These are phyloP conservation scores for Styela clava DNA, from an alignment of 23 tunicate genomes.

Conservation along the genomic window DNA sequence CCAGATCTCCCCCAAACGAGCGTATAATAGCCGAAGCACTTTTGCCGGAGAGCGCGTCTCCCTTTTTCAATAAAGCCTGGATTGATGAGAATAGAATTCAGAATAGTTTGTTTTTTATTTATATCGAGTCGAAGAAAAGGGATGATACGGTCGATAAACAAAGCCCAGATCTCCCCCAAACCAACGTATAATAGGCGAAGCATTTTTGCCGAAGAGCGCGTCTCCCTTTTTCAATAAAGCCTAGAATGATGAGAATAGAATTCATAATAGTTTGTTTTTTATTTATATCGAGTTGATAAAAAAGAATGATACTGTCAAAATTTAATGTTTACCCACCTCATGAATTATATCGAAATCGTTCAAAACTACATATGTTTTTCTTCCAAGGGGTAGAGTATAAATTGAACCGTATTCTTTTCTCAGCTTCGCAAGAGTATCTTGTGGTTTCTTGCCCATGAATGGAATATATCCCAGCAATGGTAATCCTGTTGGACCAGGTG, in stretches of 20 bases:
- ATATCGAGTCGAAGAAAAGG: too few relatives aligned
- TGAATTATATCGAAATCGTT: neutral
- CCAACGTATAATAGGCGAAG: neutral
- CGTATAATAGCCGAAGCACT: neutral
- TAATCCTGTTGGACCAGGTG: neutral
- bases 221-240: constrained; percentile 1
- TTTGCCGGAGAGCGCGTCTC: neutral
- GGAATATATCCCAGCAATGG: constrained; percentile 10
- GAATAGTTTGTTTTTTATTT: too few relatives aligned
- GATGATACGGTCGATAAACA: too few relatives aligned
- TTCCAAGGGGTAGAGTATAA: neutral
- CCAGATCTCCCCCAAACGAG: constrained; percentile 1
- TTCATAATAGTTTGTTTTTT: too few relatives aligned
- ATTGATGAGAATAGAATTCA: neutral
- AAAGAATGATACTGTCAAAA: too few relatives aligned
- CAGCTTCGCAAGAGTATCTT: neutral
- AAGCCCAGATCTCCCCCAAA: constrained; percentile 13
- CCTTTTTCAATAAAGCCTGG: constrained; percentile 10
- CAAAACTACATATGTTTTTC: neutral
- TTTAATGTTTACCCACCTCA: too few relatives aligned
- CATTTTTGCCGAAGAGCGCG: neutral
- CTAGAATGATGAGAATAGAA: neutral
- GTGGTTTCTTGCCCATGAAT: constrained; percentile 1
- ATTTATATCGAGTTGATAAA: too few relatives aligned
- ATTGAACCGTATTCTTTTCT: neutral